phyloP scores from a whole-genome alignment of 2,888 invertebrate genomes.

The Leptopilina myrica region DNA sequence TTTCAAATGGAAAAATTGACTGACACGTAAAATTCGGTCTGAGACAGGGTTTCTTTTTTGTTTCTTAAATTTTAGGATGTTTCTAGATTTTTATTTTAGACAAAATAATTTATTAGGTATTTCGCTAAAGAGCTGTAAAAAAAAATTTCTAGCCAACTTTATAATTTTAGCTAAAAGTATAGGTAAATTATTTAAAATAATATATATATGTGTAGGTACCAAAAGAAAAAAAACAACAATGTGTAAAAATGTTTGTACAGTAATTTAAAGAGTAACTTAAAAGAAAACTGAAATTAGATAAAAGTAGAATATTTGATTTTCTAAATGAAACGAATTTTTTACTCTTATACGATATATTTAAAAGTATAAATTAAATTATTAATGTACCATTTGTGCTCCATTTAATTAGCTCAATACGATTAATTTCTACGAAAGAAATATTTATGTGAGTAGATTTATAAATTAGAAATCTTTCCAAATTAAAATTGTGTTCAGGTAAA shows the following conservation, averaged over 20 bases:
- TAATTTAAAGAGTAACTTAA: conserved; percentile 4
- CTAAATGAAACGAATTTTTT: not conserved
- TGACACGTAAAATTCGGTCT: not conserved
- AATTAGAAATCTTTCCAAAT: too few species aligned
- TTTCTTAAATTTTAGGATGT: not conserved
- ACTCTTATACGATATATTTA: not conserved
- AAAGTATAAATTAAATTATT: not conserved
- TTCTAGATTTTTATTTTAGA: not conserved
- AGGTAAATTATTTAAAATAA: not conserved
- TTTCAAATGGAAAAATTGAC: not conserved
- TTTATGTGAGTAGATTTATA: too few species aligned
- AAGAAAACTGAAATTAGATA: not conserved
- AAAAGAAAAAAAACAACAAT: not conserved
- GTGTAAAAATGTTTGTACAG: conserved; percentile 31
- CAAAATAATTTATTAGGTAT: conserved; percentile 19
- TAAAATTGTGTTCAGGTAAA: too few species aligned
- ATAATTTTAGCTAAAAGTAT: too few species aligned
- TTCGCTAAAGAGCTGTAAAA: conserved; percentile 17
- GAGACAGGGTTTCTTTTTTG: conserved; percentile 14
- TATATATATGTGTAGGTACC: not conserved
- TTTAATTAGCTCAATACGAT: not conserved
- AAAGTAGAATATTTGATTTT: conserved; percentile 16
- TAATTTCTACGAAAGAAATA: not conserved
- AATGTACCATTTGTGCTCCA: not conserved
- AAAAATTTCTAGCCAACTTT: not conserved